phyloP scores from a whole-genome alignment of 2,797 vertebrate genomes.

The Sebastes taczanowskii region DNA sequence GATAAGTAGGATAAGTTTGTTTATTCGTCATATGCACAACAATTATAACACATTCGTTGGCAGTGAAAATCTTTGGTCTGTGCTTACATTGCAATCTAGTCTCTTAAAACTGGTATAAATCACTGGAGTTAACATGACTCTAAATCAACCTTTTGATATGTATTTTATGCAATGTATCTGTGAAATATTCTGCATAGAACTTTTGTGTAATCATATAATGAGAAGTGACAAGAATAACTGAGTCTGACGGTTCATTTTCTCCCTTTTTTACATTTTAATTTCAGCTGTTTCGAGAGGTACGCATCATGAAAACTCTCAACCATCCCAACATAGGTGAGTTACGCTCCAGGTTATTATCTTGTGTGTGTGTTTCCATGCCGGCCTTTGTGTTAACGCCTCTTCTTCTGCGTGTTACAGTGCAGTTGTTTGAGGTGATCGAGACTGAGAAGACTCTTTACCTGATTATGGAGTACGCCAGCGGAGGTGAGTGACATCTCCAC shows the following conservation, averaged over 20 bases:
- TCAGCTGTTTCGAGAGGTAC: constrained; percentile 93
- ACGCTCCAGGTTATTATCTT: not conserved
- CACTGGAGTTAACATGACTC: not conserved
- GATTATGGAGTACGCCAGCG: constrained; percentile 95
- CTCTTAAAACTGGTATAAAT: no score
- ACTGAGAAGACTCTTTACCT: constrained; percentile 94
- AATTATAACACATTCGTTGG: no score
- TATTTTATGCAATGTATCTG: not conserved
- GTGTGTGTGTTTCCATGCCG: not conserved
- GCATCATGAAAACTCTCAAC: constrained; percentile 95
- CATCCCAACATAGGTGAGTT: constrained; percentile 94
- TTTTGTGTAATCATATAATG: not conserved
- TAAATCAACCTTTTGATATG: no score
- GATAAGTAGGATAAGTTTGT: no score
- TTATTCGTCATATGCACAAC: no score
- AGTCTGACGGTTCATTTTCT: not conserved
- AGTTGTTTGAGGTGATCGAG: constrained; percentile 94
- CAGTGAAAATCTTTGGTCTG: no score
- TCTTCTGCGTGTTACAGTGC: constrained; percentile 79
- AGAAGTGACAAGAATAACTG: not conserved
- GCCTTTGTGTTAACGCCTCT: not conserved
- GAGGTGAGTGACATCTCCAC: constrained; percentile 80
- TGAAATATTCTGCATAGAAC: not conserved
- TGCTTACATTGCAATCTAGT: no score
- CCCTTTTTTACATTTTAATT: not conserved